Base-by-base conservation (phyloP, 2,888 invertebrate genomes). In the Augiades crinisus region DNA sequence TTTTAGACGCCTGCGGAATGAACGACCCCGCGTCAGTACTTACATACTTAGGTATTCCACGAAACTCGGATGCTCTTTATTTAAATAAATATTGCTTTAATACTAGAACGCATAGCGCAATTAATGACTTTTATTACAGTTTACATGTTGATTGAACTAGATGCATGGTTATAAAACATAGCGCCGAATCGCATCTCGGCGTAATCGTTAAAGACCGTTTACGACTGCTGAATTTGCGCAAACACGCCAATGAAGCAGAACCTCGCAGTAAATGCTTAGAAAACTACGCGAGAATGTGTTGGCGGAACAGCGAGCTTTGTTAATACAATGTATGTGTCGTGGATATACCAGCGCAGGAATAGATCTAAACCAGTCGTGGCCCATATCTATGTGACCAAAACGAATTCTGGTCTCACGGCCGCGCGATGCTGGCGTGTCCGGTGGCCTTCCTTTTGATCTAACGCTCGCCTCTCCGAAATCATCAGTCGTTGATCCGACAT, bases 311-410 rank as follows among this genome's bases (percentile, higher is more conserved):
- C 56, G 58, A 59, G 64, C 65, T 75, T 72, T 73, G 67, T 72
- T 64, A 70, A 70, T 72, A 83, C 80, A 78, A 70, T 81, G 81
- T 82, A 72, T 72, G 70, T 81, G 79, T 82, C 82, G 72, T 75
- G 68, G 66, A 73, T 78, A 77, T 72, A 72, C 69, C 60, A 63
- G 62, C 64, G 63, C 74, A 60, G 72, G 76, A 86, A 85, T 82
- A 84, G 83, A 81, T 64, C 64, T 70, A 68, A 71, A 75, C 68
- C 68, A 74, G 75, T 72, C 72, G 71, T 77, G 84, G 72, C 85
- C 84, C 65, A 78, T 72, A 68, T 82, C 70, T 63, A 60, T 64
- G 67, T 76, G 72, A 64, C 75, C 75, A 78, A 77, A 70, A 67
- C 65, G 63, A 65, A 62, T 50, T 62, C 58, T 70, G 66, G 68